These are phyloP conservation scores for Dermatophagoides farinae DNA, from an alignment of 1,140 invertebrate species.

Conservation along the genomic window DNA sequence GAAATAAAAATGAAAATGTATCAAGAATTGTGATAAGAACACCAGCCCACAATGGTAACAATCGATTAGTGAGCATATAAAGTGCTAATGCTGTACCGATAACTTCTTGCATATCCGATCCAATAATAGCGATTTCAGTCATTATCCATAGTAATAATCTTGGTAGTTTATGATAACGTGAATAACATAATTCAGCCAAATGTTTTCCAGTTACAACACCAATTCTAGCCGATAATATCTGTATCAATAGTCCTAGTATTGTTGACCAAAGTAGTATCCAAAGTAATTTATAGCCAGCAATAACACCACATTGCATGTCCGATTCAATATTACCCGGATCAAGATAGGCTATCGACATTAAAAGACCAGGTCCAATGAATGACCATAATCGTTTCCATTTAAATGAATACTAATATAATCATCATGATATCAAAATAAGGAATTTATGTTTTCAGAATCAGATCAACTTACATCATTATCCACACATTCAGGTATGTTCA, in stretches of 20 bases:
- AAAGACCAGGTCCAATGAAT: constrained; percentile 72
- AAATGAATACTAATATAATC: constrained; percentile 34
- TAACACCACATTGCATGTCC: constrained; percentile 60
- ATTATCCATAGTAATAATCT: constrained; percentile 69
- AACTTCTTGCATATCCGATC: constrained; percentile 80
- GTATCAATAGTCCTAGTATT: constrained; percentile 62
- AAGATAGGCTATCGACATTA: constrained; percentile 76
- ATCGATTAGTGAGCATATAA: constrained; percentile 50
- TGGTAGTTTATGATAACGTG: constrained; percentile 54
- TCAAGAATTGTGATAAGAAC: constrained; percentile 73
- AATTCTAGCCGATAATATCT: constrained; percentile 55
- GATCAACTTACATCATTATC: no score
- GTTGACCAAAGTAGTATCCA: constrained; percentile 78
- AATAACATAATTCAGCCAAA: constrained; percentile 59
- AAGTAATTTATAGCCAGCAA: constrained; percentile 60
- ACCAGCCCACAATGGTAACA: constrained; percentile 62
- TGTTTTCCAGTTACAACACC: constrained; percentile 63
- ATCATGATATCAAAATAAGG: no score
- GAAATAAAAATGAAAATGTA: constrained; percentile 76
- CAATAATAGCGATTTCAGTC: constrained; percentile 83
- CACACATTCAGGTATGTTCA: no score
- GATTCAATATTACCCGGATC: constrained; percentile 86
- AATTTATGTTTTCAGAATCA: no score
- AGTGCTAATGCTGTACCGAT: constrained; percentile 77
- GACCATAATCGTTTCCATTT: constrained; percentile 74